Base-by-base conservation (phyloP, 2,113 vertebrate genomes). In the Carassius gibelio region DNA sequence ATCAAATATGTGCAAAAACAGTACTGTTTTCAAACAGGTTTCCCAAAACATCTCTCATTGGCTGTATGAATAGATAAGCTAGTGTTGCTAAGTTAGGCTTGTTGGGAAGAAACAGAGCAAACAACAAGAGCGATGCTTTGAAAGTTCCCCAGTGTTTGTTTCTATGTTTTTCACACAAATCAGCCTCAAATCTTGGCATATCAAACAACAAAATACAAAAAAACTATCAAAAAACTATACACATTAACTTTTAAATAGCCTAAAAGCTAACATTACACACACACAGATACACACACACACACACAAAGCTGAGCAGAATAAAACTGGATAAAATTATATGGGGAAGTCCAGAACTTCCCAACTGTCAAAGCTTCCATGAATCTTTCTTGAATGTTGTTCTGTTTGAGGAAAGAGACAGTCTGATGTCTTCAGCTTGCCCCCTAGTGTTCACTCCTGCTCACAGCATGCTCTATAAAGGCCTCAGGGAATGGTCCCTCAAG, bases 341-440 rank as follows among this genome's bases (percentile, higher is more conserved):
- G 10, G 76, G 42, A 23, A 14, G 34, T 59, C 30, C 55, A 61
- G 59, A 64, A 45, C 38, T 15, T 64, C n/a, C 77, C n/a, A 79
- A 62, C 13, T 64, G 77, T 7, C 13, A 45, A 23, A 80, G 77
- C 36, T 62, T 23, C 21, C 7, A n/a, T 26, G 21, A 79, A 64
- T 66, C 17, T 13, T 64, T 11, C 38, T 26, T 80, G 38, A 80
- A 64, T 3, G 8, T 2, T 55, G 0, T 66, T 3, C 0, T 81
- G 9, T 50, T 2, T 48, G 62, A 81, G 26, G 59, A 76, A 50
- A 76, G 36, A n/a, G 64, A 3, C 19, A 10, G 62, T 78, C 21
- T 21, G 42, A 55, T 78, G 89, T 84, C 71, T 84, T 48, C 81
- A 85, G 86, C 61, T 85, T 76, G 75, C 86, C 89, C 83, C 75